Conservation (phyloP, 2,888 invertebrate species). For the Eupithecia vulgata region DNA sequence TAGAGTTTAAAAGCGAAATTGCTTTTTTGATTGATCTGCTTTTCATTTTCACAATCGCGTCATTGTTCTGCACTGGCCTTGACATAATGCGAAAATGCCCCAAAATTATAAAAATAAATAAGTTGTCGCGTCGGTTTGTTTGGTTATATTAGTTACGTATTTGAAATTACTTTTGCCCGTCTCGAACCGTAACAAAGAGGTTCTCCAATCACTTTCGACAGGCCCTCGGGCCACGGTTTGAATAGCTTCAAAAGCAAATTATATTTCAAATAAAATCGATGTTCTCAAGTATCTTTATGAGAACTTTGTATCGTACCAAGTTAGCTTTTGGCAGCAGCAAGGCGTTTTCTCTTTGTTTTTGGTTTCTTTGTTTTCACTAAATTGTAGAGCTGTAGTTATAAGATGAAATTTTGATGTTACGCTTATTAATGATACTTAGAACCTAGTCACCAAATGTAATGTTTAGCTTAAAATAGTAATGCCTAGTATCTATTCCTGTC, state of each 20-base stretch:
- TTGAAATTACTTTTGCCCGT: conserved; percentile 15
- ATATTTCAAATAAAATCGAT: conserved; percentile 11
- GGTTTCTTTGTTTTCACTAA: conserved; percentile 4
- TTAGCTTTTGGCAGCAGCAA: not conserved
- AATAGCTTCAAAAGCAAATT: conserved; percentile 18
- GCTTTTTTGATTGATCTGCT: conserved; percentile 34
- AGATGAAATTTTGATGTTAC: not conserved
- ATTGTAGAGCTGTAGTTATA: not conserved
- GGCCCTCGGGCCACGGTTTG: conserved; percentile 16
- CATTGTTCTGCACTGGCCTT: conserved; percentile 18
- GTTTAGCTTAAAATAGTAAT: not conserved
- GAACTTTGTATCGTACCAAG: conserved; percentile 8
- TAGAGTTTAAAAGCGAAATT: conserved; percentile 21
- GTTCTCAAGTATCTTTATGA: conserved; percentile 7
- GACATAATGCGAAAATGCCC: conserved; percentile 3
- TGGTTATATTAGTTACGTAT: not conserved
- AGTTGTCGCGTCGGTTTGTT: not conserved
- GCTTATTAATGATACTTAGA: not conserved
- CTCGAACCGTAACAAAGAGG: conserved; percentile 21
- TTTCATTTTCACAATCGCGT: conserved; percentile 15
- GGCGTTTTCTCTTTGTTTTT: not conserved
- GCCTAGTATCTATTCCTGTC: not conserved
- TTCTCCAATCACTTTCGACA: conserved; percentile 17
- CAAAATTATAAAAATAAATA: not conserved
- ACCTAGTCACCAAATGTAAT: not conserved